These are phyloP conservation scores for Amiota mariae DNA, from an alignment of 2,888 invertebrate species.

Conservation along the genomic window DNA sequence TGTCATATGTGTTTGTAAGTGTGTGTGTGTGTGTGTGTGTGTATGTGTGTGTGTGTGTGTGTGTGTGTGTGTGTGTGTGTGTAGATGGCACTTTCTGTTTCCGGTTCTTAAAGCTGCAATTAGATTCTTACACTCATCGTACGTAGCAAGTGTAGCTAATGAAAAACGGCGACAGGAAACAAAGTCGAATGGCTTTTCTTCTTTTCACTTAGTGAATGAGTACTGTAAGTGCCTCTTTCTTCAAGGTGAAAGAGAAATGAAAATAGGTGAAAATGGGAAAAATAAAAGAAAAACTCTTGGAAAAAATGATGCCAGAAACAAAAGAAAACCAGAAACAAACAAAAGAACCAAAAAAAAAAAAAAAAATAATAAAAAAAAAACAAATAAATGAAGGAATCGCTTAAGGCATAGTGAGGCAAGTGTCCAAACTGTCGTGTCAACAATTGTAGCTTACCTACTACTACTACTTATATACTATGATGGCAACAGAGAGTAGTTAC, in stretches of 20 bases:
- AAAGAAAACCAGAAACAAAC: neutral
- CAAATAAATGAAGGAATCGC: neutral
- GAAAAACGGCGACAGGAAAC: neutral
- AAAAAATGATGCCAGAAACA: neutral
- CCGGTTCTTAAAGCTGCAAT: slow-evolving; percentile 42
- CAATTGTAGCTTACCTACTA: neutral
- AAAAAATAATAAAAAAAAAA: too few species aligned
- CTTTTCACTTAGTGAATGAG: neutral
- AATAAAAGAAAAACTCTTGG: neutral
- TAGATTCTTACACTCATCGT: slow-evolving; percentile 35
- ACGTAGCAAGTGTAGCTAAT: neutral
- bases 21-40: neutral
- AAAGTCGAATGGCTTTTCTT: slow-evolving; percentile 3
- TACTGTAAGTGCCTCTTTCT: too few species aligned
- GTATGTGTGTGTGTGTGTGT: neutral
- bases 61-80: neutral
- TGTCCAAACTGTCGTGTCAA: slow-evolving; percentile 2
- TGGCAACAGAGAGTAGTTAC: too few species aligned
- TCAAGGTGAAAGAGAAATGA: neutral
- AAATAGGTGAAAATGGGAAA: neutral
- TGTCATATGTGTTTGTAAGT: neutral
- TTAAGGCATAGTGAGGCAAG: neutral
- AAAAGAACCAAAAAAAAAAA: neutral
- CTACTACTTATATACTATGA: too few species aligned
- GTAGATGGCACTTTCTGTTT: slow-evolving; percentile 11